Conservation (phyloP, 2,888 invertebrate genomes). For the Callosobruchus maculatus region DNA sequence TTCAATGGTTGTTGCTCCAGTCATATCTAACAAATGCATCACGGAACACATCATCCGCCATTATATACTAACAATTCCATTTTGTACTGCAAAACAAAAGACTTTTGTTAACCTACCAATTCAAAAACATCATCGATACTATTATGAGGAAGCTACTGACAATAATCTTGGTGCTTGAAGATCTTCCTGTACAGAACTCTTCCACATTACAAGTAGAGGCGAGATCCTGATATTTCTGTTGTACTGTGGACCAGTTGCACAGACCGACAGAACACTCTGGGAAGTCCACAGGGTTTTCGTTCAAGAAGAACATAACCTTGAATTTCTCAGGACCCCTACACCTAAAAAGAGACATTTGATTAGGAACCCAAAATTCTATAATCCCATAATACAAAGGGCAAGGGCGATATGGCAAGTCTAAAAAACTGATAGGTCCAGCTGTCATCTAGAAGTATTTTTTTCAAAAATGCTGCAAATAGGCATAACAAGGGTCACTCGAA, state of each 20-base stretch:
- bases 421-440: too few species aligned
- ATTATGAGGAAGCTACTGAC: neutral
- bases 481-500: too few species aligned
- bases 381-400: too few species aligned
- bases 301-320: constrained; percentile 66
- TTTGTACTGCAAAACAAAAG: neutral
- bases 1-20: too few species aligned
- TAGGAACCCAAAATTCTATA: too few species aligned
- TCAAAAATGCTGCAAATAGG: too few species aligned
- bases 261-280: constrained; percentile 71
- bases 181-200: constrained; percentile 51
- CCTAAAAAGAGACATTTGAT: constrained; percentile 46
- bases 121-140: neutral
- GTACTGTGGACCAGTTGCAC: constrained; percentile 70
- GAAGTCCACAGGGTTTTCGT: constrained; percentile 63
- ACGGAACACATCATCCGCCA: neutral
- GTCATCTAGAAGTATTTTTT: too few species aligned
- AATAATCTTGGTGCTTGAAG: neutral
- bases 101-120: neutral
- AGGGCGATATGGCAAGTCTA: too few species aligned
- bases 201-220: constrained; percentile 55
- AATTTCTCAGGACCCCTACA: constrained; percentile 52
- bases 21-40: too few species aligned
- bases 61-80: neutral
- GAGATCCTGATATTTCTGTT: constrained; percentile 55